Conservation (phyloP, 2,888 invertebrate genomes). For the Napeogenes sylphis region DNA sequence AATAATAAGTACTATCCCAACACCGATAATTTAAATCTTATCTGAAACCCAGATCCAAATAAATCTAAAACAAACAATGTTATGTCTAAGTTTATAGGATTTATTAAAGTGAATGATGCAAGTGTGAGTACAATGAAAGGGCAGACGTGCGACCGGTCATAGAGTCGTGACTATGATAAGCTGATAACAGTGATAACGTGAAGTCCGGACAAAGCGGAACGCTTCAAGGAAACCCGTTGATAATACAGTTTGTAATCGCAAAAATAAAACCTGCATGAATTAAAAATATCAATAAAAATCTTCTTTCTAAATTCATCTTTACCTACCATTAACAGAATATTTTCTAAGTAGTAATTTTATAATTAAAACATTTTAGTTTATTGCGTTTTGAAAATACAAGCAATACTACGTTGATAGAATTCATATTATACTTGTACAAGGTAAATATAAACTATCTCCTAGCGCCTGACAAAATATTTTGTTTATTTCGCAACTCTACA, state of each 20-base stretch:
- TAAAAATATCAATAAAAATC: too few relatives aligned
- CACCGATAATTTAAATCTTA: too few relatives aligned
- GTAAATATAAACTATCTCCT: background rate
- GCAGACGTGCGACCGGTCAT: constrained; percentile 55
- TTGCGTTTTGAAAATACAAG: too few relatives aligned
- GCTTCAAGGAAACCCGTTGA: constrained; percentile 44
- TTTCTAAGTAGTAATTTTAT: too few relatives aligned
- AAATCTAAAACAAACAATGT: too few relatives aligned
- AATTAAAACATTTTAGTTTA: too few relatives aligned
- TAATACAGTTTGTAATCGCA: constrained; percentile 24
- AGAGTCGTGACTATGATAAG: constrained; percentile 60
- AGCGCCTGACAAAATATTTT: background rate
- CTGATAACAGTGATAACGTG: constrained; percentile 46
- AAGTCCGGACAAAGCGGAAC: constrained; percentile 54
- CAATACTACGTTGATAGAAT: too few relatives aligned
- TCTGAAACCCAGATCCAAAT: too few relatives aligned
- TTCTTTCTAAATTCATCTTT: too few relatives aligned
- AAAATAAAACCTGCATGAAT: background rate
- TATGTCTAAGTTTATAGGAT: background rate
- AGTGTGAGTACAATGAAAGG: constrained; percentile 27
- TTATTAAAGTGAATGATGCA: constrained; percentile 17
- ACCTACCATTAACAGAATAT: too few relatives aligned
- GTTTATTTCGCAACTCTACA: background rate
- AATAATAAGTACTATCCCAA: too few relatives aligned
- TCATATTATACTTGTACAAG: too few relatives aligned